Evolutionary conservation across 2,888 invertebrate genomes (phyloP).

Genomic region (Clistopyga incitator): DNA sequence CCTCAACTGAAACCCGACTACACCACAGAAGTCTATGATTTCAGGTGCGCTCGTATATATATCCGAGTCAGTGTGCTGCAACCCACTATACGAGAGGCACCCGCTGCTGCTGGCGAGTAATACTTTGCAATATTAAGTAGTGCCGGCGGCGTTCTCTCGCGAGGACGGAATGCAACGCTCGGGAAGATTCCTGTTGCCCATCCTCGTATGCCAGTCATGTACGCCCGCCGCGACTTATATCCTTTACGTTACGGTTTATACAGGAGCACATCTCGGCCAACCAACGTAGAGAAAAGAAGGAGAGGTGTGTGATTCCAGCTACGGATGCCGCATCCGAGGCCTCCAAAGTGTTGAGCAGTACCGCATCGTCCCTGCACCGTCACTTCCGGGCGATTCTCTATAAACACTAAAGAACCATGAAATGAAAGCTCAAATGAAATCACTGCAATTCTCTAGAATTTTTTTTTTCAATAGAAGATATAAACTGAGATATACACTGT

Average conservation of each 20-base stretch:
- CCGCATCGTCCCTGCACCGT: neutral
- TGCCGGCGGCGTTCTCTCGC: constrained; percentile 65
- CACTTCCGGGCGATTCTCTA: neutral
- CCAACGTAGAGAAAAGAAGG: constrained; percentile 34
- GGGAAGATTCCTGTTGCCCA: constrained; percentile 47
- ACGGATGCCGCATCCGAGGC: neutral
- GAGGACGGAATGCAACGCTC: constrained; percentile 56
- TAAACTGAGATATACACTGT: too few species aligned
- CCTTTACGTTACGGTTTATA: constrained; percentile 72
- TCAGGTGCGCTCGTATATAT: constrained; percentile 54
- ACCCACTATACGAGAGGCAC: constrained; percentile 53
- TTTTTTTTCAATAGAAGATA: too few species aligned
- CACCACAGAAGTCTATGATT: constrained; percentile 63
- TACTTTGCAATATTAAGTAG: constrained; percentile 80
- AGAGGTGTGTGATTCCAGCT: constrained; percentile 4
- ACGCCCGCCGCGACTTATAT: constrained; percentile 76
- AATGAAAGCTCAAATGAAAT: too few species aligned
- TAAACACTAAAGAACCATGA: neutral
- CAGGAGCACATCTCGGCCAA: constrained; percentile 46
- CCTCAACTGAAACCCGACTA: constrained; percentile 40
- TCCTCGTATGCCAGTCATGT: constrained; percentile 76
- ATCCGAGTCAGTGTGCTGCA: constrained; percentile 30
- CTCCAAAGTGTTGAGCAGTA: neutral
- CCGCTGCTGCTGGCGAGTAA: constrained; percentile 70
- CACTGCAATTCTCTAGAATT: too few species aligned